These are phyloP conservation scores for Cyanoramphus novaezelandiae DNA, from an alignment of 2,113 vertebrate species.

Conservation along the genomic window DNA sequence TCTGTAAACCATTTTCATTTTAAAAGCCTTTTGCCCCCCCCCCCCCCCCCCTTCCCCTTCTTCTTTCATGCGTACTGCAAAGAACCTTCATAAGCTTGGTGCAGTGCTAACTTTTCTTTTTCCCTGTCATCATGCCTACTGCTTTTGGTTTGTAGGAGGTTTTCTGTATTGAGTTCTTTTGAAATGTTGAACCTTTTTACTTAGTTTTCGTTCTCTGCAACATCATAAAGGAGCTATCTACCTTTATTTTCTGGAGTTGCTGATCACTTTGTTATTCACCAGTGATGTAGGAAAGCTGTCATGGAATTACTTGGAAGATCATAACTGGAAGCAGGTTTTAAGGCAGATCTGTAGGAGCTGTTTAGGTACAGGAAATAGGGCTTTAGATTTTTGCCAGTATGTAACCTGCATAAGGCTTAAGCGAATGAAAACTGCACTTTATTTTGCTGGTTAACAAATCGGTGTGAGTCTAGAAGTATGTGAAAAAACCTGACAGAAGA, in stretches of 20 bases:
- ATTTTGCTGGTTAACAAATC: neutral
- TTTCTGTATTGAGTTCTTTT: neutral
- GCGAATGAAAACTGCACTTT: neutral
- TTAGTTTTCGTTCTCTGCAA: neutral
- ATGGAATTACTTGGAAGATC: neutral
- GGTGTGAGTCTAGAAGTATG: neutral
- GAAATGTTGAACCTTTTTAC: neutral
- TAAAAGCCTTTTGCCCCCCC: neutral
- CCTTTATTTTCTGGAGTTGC: conserved; percentile 21
- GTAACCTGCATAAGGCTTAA: neutral
- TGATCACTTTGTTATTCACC: neutral
- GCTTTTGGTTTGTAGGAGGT: neutral
- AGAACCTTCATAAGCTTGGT: neutral
- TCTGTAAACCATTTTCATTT: too few relatives aligned
- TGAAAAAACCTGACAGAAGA: neutral
- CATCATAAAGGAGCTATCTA: neutral
- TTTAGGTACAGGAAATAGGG: neutral
- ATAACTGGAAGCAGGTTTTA: neutral
- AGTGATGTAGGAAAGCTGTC: neutral
- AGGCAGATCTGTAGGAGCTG: neutral
- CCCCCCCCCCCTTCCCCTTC: fast-evolving
- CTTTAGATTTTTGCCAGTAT: neutral
- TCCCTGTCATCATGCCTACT: neutral
- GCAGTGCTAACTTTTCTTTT: neutral
- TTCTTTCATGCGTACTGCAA: neutral